Base-by-base conservation (phyloP, 2,113 vertebrate genomes). In the Pardalotus punctatus region DNA sequence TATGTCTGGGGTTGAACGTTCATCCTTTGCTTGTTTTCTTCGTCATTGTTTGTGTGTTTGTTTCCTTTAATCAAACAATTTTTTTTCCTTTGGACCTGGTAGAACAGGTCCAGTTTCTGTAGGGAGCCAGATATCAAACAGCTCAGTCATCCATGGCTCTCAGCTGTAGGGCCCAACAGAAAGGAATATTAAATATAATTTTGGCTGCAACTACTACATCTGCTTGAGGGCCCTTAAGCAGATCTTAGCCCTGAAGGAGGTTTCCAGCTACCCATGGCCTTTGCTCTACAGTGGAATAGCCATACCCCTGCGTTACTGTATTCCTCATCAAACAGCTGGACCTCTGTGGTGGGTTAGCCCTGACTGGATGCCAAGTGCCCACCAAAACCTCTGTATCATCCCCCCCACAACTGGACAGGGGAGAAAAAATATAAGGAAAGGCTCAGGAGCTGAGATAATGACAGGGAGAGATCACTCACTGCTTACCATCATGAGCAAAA, bases 401-500 rank as follows among this genome's bases (percentile, higher is more conserved):
- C 3, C 10, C 9, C 8, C 54, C 31, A 40, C 40, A 42, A 12
- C 21, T 42, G 14, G 35, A 23, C 10, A 33, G 71, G 12, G 10
- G 54, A 82, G 29, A 81, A 23, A 51, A 58, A 58, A 57, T 17
- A 57, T 3, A 51, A 43, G 19, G 23, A 57, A 38, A 58, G 27
- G 8, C 9, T 66, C 23, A 51, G 36, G 43, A 27, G 8, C 19
- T 66, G 51, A 33, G 14, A 11, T 40, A 61, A 18, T 0, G 9
- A 35, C 29, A 40, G 47, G 29, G 15, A 28, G 27, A 58, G 6
- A n/a, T 47, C 47, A 47, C 29, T 40, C 29, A 19, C 25, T 31
- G 31, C 27, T 47, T 54, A 12, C n/a, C 17, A 54, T 47, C n/a
- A 23, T 0, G 0, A 25, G n/a, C 25, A 54, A 61, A 61, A 47